These are phyloP conservation scores for Cyprinodon diabolis DNA, from an alignment of 2,797 vertebrate genomes.

Conservation along the genomic window DNA sequence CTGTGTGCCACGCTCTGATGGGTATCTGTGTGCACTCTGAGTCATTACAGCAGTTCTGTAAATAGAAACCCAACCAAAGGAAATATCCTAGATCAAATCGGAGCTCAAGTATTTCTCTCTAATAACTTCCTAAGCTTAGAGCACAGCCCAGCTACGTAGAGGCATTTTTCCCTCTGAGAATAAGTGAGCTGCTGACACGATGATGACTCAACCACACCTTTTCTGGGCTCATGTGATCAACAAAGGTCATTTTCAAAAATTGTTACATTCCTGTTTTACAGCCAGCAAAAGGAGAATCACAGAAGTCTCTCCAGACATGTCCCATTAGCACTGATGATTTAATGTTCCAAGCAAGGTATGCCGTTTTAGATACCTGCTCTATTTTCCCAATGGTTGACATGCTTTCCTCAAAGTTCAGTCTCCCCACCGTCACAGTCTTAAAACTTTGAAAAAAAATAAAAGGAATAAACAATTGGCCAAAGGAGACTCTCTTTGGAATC, in stretches of 20 bases:
- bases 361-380: slow-evolving; percentile 13
- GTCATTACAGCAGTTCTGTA: slow-evolving; percentile 75
- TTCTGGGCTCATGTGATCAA: slow-evolving; percentile 13
- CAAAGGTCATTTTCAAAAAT: slow-evolving; percentile 20
- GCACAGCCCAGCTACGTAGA: slow-evolving; percentile 21
- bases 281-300: slow-evolving; percentile 22
- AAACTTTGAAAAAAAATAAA: slow-evolving; percentile 39
- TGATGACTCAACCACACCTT: slow-evolving; percentile 46
- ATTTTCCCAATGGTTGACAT: slow-evolving; percentile 30
- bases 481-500: slow-evolving; percentile 50
- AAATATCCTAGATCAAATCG: slow-evolving; percentile 76
- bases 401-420: slow-evolving; percentile 48
- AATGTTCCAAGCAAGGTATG: slow-evolving; percentile 16
- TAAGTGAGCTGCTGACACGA: slow-evolving; percentile 51
- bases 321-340: slow-evolving; percentile 52
- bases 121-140: slow-evolving; percentile 72
- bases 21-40: slow-evolving; percentile 69
- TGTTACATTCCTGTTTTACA: slow-evolving; percentile 22
- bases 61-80: slow-evolving; percentile 76
- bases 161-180: slow-evolving; percentile 40
- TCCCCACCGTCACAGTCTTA: slow-evolving; percentile 40
- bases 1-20: slow-evolving; percentile 63
- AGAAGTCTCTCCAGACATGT: slow-evolving; percentile 10
- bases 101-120: slow-evolving; percentile 62
- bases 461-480: slow-evolving; percentile 48